Evolutionary conservation across 2,797 vertebrate genomes (phyloP), one percentile per base, ranked within the genome.

Genomic region (Rhabdomys pumilio): DNA sequence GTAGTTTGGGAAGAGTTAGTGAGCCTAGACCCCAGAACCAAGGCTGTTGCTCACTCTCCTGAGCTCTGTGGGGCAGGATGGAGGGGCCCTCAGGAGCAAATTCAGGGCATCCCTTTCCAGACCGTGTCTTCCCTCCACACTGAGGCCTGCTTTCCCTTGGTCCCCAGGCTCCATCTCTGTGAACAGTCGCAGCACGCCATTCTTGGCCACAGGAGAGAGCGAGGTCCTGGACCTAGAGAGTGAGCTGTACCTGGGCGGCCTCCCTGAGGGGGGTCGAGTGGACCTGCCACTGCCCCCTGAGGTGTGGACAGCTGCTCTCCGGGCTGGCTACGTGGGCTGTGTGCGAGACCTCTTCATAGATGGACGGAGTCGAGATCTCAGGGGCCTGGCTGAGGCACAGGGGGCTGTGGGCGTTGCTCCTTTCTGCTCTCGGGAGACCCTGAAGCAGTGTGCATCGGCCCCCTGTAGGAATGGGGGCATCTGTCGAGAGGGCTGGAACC

Each of bases 401-500:
- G 98, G 98, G 0, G 97, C 98, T 0, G 93, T 98, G 3, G 99
- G 99, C 7, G 99, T 99, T 9, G 98, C 99, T 96, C 99, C 99
- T 79, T 99, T 99, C 94, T 99, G 99, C 94, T 99, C 99, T 15
- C 98, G 99, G 31, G 99, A 99, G 97, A 99, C 99, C 0, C 99
- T 99, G 89, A 97, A 99, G 63, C 99, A 99, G 93, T 99, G 99
- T 89, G 96, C 98, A n/a, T 98, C 98, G 1, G 98, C 98, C 17
- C 99, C 99, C 0, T 99, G 99, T 24, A 98, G 98, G 59, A 99
- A 99, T 1, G 99, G 99, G 0, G 99, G 99, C 0, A 95, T 98
- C 67, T 99, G 99, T 97, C 98, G 98, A 0, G 99, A 99, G 94
- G 99, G 99, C 82, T 99, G 99, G 99, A 99, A 99, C 98, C 99